Conservation (phyloP, 2,113 vertebrate species). For the Crocuta crocuta region DNA sequence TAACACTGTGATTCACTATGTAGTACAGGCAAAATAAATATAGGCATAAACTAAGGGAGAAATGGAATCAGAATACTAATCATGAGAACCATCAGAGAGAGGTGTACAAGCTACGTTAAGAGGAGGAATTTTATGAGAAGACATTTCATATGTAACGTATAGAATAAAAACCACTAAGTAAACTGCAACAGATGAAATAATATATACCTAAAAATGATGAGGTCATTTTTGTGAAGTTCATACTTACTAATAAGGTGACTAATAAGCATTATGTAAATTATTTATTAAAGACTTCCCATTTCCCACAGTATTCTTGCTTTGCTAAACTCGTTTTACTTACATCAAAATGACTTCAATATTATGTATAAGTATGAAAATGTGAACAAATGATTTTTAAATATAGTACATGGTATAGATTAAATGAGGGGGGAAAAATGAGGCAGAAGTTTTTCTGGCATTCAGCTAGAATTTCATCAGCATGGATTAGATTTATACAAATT, state of each 20-base stretch:
- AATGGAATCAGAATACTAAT: slow-evolving; percentile 38
- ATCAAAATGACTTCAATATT: slow-evolving; percentile 46
- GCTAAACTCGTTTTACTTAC: slow-evolving; percentile 18
- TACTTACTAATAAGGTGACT: neutral
- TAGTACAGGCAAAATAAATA: slow-evolving; percentile 20
- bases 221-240: neutral
- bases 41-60: neutral
- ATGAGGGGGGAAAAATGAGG: neutral
- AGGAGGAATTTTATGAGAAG: slow-evolving; percentile 5
- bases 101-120: neutral
- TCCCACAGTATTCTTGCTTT: neutral
- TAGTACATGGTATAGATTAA: neutral
- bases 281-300: slow-evolving; percentile 47
- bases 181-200: neutral
- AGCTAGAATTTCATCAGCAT: slow-evolving; percentile 6
- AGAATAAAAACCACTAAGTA: slow-evolving; percentile 52
- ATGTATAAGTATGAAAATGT: slow-evolving; percentile 28
- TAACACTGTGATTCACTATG: neutral
- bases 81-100: neutral
- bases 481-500: neutral
- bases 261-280: slow-evolving; percentile 4
- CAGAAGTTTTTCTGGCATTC: neutral
- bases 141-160: neutral
- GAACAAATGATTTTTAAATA: slow-evolving; percentile 34
- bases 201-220: slow-evolving; percentile 12